Evolutionary conservation across 2,797 vertebrate species (phyloP), one percentile per base, ranked within the genome.

Genomic region (Acrocephalus scirpaceus): DNA sequence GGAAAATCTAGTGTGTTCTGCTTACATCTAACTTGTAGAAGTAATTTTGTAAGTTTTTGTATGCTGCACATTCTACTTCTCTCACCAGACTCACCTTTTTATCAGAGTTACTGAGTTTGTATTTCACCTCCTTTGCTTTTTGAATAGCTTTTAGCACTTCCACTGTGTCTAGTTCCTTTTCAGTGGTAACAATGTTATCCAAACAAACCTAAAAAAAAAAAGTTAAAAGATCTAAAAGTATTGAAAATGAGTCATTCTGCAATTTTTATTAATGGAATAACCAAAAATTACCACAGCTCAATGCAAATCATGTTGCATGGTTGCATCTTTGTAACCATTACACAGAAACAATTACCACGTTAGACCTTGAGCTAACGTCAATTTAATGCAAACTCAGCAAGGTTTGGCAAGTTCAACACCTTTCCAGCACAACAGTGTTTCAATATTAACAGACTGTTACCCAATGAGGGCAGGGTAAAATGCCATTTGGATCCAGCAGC

Each of bases 61-160:
- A 48, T 1, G 5, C 36, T 83, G 47, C 21, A 79, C 5, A 40
- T 69, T 42, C 21, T 47, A 54, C 36, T 73, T 56, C 40, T 75
- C 50, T 42, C 40, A 40, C 21, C 32, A 45, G 44, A 69, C 97
- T 88, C 98, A 99, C 99, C 99, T 99, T 99, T 97, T 98, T 99
- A 83, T 99, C 98, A 16, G 97, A 89, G 97, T 97, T 98, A 94
- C 98, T 98, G 98, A 99, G 98, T 95, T 98, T 97, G 93, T 98
- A 98, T 97, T 99, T 99, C 83, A 98, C 98, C 94, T 99, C 99
- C 97, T 99, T 99, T 96, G 99, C 99, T 98, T 99, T 99, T 96
- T 99, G 99, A 97, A 99, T 99, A 84, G 99, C 99, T 98, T 99
- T 99, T 53, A 99, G 94, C 64, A 99, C 99, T 97, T 99, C 99